phyloP scores from a whole-genome alignment of 2,888 invertebrate species.

The Drosophila sordidula region DNA sequence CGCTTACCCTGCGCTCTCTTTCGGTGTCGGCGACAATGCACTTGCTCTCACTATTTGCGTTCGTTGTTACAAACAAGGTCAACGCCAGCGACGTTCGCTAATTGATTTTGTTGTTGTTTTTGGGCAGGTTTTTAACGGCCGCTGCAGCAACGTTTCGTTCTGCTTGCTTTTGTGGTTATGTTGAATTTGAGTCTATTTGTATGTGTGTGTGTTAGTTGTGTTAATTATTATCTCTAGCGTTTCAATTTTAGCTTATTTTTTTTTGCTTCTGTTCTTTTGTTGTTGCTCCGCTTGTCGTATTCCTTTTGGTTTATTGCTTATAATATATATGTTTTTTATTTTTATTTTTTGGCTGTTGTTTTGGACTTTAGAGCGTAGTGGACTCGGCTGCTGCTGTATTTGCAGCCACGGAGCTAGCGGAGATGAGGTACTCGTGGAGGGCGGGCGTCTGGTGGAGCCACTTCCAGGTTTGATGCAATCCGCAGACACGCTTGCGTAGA shows the following conservation, averaged over 20 bases:
- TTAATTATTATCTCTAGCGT: slow-evolving; percentile 49
- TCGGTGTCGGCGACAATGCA: slow-evolving; percentile 49
- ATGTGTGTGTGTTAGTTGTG: slow-evolving; percentile 25
- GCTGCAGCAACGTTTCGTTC: slow-evolving; percentile 11
- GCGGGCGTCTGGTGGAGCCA: slow-evolving; percentile 96
- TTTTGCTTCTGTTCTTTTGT: slow-evolving; percentile 17
- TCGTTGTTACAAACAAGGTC: slow-evolving; percentile 59
- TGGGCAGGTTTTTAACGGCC: slow-evolving; percentile 37
- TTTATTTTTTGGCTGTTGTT: slow-evolving; percentile 42
- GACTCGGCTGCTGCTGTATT: slow-evolving; percentile 81
- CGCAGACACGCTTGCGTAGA: slow-evolving; percentile 94
- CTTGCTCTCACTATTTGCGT: slow-evolving; percentile 42
- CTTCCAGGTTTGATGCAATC: slow-evolving; percentile 97
- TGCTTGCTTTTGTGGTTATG: slow-evolving; percentile 55
- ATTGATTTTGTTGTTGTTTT: slow-evolving; percentile 32
- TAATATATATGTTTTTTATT: slow-evolving; percentile 13
- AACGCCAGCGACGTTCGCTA: slow-evolving; percentile 46
- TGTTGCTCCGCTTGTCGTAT: slow-evolving; percentile 27
- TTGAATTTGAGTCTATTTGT: slow-evolving; percentile 44
- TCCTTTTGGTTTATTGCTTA: slow-evolving; percentile 64
- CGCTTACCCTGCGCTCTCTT: slow-evolving; percentile 2
- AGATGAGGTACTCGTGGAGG: slow-evolving; percentile 94
- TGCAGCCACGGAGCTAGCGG: slow-evolving; percentile 91
- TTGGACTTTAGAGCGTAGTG: slow-evolving; percentile 76
- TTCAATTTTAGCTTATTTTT: slow-evolving; percentile 46